These are phyloP conservation scores for Rhodophaea formosa DNA, from an alignment of 2,888 invertebrate genomes.

Conservation along the genomic window DNA sequence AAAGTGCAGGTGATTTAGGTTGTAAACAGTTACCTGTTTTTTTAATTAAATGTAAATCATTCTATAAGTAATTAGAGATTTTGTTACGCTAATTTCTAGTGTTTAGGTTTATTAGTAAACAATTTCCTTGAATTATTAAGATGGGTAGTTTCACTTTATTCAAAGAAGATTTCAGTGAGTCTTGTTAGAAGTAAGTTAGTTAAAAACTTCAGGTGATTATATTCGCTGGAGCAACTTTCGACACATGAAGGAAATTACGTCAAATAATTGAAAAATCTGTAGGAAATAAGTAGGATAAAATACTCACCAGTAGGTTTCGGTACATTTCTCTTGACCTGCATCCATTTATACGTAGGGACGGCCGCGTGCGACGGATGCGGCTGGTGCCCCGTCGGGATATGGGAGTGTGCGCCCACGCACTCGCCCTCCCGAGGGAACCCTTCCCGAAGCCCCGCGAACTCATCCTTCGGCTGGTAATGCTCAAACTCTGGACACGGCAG, in stretches of 20 bases:
- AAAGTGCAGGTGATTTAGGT: too few species aligned
- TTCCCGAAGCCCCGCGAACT: conserved; percentile 70
- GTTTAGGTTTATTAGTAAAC: too few species aligned
- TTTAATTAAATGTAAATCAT: too few species aligned
- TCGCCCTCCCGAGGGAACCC: conserved; percentile 59
- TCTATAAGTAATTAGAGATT: too few species aligned
- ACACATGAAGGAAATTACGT: not conserved
- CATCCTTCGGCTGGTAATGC: conserved; percentile 84
- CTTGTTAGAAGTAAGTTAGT: too few species aligned
- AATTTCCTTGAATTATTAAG: too few species aligned
- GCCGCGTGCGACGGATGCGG: conserved; percentile 80
- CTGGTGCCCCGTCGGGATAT: conserved; percentile 54
- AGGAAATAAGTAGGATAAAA: too few species aligned
- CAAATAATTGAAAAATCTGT: not conserved
- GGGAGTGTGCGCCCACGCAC: conserved; percentile 56
- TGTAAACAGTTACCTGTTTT: too few species aligned
- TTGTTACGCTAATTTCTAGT: too few species aligned
- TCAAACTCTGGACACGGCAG: conserved; percentile 82
- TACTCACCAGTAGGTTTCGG: conserved; percentile 94
- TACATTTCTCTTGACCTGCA: conserved; percentile 98
- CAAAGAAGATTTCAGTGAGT: too few species aligned
- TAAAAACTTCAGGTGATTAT: too few species aligned
- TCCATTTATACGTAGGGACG: conserved; percentile 98
- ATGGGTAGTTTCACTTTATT: too few species aligned
- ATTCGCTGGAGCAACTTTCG: not conserved